Evolutionary conservation across 2,888 invertebrate genomes (phyloP), one percentile per base, ranked within the genome.

Genomic region (Ischnus inquisitorius): DNA sequence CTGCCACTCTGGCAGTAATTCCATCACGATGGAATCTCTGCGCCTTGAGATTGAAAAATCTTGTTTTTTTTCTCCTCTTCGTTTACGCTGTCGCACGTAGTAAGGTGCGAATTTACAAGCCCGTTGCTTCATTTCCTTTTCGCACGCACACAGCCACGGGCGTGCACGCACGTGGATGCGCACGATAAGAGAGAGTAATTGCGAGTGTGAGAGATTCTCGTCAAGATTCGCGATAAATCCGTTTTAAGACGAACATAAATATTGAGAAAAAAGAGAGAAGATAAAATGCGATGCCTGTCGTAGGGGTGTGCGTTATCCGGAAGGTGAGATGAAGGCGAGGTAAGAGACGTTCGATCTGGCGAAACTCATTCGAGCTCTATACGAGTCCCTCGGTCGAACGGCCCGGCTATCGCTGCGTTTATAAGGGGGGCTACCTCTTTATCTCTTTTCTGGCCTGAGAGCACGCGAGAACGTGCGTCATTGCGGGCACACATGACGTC

Each of bases 381-480:
- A 25, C 5, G 14, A 60, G 57, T 60, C 57, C 25, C 57, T 60
- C 57, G 22, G 57, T 28, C 57, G 28, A 28, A 25, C n/a, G 25
- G 64, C 60, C 74, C 67, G 39, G 60, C 57, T 67, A 80, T 77
- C 76, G 71, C 39, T 39, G 51, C 12, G 69, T 64, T 75, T 84
- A 68, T 60, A 62, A 54, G 54, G 85, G 85, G 85, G 80, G 65
- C 81, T 82, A 76, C 43, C 69, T 71, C 78, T 85, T 84, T 79
- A 75, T 85, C 83, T 79, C 78, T 84, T 77, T 79, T 82, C 82
- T 79, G 74, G 82, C 64, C 67, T 62, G 79, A 77, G 76, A 62
- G 76, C 78, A 74, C 67, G 77, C 81, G 78, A 74, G 77, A 78
- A 80, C 84, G 86, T 86, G 86, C 86, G 86, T 86, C 86, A 86